Base-by-base conservation (phyloP, 2,113 vertebrate genomes). In the Chrysemys picta region DNA sequence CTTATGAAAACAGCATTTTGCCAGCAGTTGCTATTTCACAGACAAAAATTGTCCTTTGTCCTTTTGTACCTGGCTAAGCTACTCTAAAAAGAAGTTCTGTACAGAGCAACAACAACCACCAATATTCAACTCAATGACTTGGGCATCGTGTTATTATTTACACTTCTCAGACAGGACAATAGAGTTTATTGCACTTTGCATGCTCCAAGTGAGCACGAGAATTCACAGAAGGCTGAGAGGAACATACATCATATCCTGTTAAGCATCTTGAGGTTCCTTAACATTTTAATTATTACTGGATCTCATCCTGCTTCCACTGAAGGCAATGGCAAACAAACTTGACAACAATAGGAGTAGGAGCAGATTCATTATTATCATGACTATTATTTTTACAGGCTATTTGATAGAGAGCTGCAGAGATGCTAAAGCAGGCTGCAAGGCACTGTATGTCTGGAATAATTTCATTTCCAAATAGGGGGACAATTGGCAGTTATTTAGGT, bases 1-100 rank as follows among this genome's bases (percentile, higher is more conserved):
- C 49, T 84, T 87, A 85, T 79, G 91, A 96, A 82, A 89, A 80
- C 54, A 90, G 92, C 84, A 22, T 49, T 92, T 76, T 86, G 93
- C 75, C 56, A 35, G 91, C 45, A 76, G 85, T 79, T 90, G 81
- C 95, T 92, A 88, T 84, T 84, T 78, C 52, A 87, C 79, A 76
- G 53, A 45, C 85, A 89, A 93, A 38, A 76, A 76, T 24, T 50
- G 82, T n/a, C 80, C 49, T 42, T 3, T 8, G 56, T 93, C 72
- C 52, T 95, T 95, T 90, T 87, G 69, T 92, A 89, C 82, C 47
- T 75, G 87, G 38, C 49, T 65, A 96, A 91, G 87, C 9, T 49
- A 76, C 87, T 95, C 89, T 19, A 75, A 93, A 94, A 91, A 65
- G 93, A 92, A 3, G 42, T 42, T 91, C 80, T 25, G 89, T 52